phyloP scores from a whole-genome alignment of 2,888 invertebrate genomes.

The Trachelus tabidus region DNA sequence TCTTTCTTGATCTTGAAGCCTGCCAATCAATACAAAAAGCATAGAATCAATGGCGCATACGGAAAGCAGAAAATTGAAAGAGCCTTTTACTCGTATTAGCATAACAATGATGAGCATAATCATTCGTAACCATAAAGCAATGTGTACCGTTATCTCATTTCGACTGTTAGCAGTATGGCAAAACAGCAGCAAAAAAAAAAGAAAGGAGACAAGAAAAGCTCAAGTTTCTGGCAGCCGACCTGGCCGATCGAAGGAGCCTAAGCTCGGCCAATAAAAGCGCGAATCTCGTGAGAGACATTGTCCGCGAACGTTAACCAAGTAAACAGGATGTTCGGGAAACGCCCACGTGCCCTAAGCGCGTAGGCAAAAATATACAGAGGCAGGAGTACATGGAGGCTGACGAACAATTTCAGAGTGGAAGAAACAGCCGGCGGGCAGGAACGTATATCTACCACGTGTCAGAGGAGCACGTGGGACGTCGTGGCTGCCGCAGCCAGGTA shows the following conservation, averaged over 20 bases:
- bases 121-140: too few species aligned
- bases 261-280: background rate
- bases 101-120: background rate
- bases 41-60: background rate
- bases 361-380: background rate
- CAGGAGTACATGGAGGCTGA: background rate
- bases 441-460: too few species aligned
- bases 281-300: background rate
- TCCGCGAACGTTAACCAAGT: background rate
- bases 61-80: background rate
- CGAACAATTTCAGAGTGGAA: background rate
- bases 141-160: background rate
- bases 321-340: background rate
- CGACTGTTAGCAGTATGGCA: background rate
- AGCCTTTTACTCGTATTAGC: background rate
- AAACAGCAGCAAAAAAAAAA: too few species aligned
- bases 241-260: background rate
- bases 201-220: background rate
- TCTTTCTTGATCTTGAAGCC: constrained; percentile 62
- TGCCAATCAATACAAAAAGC: constrained; percentile 23
- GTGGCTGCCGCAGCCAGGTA: background rate
- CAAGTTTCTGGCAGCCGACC: background rate
- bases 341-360: background rate
- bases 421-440: background rate
- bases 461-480: background rate